phyloP scores from a whole-genome alignment of 2,797 vertebrate genomes.

The Cryptoblepharus egeriae region DNA sequence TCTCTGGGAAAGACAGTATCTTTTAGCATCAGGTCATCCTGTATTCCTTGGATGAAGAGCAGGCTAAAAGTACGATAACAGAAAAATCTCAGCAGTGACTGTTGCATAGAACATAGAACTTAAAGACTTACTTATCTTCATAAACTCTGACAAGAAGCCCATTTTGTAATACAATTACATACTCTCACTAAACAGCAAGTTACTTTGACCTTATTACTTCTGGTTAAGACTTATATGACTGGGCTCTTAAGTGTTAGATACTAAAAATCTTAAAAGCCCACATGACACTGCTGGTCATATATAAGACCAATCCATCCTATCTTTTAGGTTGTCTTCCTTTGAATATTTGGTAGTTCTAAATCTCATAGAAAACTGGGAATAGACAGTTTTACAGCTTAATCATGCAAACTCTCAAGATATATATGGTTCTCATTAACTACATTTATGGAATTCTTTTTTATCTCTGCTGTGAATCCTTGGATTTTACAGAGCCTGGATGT shows the following conservation, averaged over 20 bases:
- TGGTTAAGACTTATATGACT: slow-evolving; percentile 11
- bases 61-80: slow-evolving; percentile 56
- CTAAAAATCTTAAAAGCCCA: slow-evolving; percentile 5
- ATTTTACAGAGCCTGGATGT: neutral
- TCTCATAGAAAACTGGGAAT: slow-evolving; percentile 75
- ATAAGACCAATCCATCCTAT: neutral
- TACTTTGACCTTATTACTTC: slow-evolving; percentile 4
- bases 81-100: neutral
- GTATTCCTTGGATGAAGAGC: slow-evolving; percentile 32
- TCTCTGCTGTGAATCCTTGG: neutral
- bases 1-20: neutral
- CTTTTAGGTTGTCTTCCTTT: slow-evolving; percentile 3
- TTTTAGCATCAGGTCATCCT: neutral
- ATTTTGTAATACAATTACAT: neutral
- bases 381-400: slow-evolving; percentile 56
- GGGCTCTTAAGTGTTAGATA: slow-evolving; percentile 29
- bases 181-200: neutral
- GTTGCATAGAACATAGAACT: neutral
- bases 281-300: neutral
- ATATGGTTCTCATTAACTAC: slow-evolving; percentile 45
- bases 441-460: slow-evolving; percentile 39
- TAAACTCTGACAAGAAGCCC: neutral
- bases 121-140: neutral
- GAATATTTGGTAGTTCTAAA: slow-evolving; percentile 37
- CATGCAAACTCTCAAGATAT: neutral